Conservation (phyloP, 2,888 invertebrate species). For the Acanthosepion esculentum region DNA sequence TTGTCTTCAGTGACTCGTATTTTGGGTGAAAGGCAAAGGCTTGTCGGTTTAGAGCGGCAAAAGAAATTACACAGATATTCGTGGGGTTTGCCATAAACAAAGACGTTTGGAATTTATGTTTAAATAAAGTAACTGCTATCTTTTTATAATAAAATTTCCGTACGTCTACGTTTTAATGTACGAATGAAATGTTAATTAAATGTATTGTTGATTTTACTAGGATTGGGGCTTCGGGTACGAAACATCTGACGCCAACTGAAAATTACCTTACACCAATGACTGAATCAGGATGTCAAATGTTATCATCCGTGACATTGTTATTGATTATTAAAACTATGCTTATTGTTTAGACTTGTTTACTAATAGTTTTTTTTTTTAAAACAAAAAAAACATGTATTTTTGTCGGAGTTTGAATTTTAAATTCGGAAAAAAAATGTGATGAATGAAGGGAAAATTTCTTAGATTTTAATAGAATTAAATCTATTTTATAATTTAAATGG, state of each 20-base stretch:
- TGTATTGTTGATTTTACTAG: not conserved
- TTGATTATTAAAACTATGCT: not conserved
- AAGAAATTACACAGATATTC: not conserved
- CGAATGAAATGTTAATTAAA: not conserved
- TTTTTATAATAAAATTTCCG: not conserved
- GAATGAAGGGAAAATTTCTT: too few relatives aligned
- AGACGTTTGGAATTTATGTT: not conserved
- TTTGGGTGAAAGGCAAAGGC: not conserved
- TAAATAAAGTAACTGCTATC: not conserved
- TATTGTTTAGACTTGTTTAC: not conserved
- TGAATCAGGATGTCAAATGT: not conserved
- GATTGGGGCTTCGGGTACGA: too few relatives aligned
- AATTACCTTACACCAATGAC: not conserved
- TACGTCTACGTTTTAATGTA: not conserved
- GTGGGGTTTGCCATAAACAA: not conserved
- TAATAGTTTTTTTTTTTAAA: not conserved
- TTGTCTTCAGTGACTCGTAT: not conserved
- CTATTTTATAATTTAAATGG: too few relatives aligned
- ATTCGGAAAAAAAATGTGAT: too few relatives aligned
- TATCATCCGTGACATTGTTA: not conserved
- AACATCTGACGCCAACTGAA: not conserved
- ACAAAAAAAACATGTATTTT: not conserved
- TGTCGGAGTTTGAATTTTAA: not conserved
- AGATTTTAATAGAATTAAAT: too few relatives aligned
- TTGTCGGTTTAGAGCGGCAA: not conserved